Conservation (phyloP, 2,113 vertebrate genomes). For the Pheucticus melanocephalus region DNA sequence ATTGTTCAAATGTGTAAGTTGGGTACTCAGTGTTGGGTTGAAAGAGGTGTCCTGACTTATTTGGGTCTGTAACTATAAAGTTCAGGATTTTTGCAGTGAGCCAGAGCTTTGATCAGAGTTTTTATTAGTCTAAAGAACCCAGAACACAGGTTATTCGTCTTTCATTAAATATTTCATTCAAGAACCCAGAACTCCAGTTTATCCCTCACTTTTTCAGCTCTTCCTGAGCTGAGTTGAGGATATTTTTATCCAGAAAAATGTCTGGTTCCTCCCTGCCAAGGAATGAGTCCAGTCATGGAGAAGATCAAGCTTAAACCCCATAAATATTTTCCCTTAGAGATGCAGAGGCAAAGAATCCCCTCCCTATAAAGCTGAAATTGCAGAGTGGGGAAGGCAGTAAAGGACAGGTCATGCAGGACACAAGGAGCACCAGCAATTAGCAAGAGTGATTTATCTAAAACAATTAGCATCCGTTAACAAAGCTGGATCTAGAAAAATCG, state of each 20-base stretch:
- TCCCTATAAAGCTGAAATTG: neutral
- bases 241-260: neutral
- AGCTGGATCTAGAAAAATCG: neutral
- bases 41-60: neutral
- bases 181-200: neutral
- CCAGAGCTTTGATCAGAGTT: neutral
- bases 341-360: neutral
- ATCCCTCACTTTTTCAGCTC: neutral
- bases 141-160: neutral
- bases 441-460: neutral
- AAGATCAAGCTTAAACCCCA: neutral
- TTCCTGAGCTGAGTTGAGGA: neutral
- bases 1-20: fast-evolving
- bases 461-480: neutral
- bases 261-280: neutral
- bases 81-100: neutral
- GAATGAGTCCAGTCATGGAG: neutral
- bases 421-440: neutral
- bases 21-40: fast-evolving
- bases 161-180: neutral
- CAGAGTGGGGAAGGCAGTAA: neutral
- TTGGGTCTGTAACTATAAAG: neutral
- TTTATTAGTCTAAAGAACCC: neutral
- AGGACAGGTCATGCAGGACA: neutral
- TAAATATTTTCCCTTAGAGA: neutral